Conservation (phyloP, 2,888 invertebrate genomes). For the Dasysyrphus tricinctus region DNA sequence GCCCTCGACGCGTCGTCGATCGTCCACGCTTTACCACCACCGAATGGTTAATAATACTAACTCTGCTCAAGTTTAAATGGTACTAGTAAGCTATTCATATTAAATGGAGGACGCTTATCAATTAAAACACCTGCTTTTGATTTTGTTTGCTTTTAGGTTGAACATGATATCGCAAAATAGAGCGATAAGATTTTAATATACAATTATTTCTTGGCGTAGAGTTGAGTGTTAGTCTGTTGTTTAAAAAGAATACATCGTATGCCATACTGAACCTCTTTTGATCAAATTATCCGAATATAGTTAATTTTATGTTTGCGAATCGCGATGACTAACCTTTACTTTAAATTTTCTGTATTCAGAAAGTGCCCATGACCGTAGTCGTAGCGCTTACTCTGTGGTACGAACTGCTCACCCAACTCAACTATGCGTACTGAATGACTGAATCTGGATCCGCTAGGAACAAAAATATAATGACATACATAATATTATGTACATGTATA, state of each 20-base stretch:
- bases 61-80: constrained; percentile 34
- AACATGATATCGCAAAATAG: constrained; percentile 58
- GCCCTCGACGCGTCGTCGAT: neutral
- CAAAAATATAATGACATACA: no score
- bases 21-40: constrained; percentile 15
- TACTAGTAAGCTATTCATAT: neutral
- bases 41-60: constrained; percentile 46
- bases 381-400: neutral
- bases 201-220: neutral
- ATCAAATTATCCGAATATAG: neutral
- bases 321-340: constrained; percentile 4
- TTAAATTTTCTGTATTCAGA: neutral
- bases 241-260: no score
- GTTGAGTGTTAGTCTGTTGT: neutral
- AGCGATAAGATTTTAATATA: constrained; percentile 31
- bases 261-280: neutral
- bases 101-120: constrained; percentile 51
- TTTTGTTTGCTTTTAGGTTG: constrained; percentile 21
- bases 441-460: neutral
- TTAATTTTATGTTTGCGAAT: neutral
- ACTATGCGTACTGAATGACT: neutral
- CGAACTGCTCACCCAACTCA: neutral
- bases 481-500: no score
- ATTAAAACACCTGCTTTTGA: constrained; percentile 53
- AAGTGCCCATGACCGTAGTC: neutral